These are phyloP conservation scores for Zaprionus taronus DNA, from an alignment of 1,140 invertebrate genomes.

Conservation along the genomic window DNA sequence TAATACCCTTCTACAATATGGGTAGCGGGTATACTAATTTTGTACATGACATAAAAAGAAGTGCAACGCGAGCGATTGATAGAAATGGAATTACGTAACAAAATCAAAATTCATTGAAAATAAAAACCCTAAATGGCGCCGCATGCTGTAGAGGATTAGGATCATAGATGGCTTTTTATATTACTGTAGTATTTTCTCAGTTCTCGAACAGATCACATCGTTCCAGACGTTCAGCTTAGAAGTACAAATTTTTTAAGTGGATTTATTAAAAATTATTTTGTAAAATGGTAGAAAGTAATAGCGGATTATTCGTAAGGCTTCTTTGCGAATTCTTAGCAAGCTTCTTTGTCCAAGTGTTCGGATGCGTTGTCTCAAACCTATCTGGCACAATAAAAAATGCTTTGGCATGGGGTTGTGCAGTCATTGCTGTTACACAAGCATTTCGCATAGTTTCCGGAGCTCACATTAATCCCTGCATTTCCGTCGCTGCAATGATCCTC, in stretches of 20 bases:
- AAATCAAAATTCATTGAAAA: too few relatives aligned
- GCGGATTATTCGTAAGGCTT: too few relatives aligned
- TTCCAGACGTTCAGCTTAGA: background rate
- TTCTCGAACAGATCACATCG: background rate
- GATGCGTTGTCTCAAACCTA: background rate
- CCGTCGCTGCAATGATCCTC: conserved; percentile 34
- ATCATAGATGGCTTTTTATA: background rate
- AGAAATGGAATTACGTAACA: too few relatives aligned
- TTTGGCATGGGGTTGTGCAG: conserved; percentile 22
- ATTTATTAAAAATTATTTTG: too few relatives aligned
- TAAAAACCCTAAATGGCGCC: too few relatives aligned
- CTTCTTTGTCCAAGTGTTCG: too few relatives aligned
- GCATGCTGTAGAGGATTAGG: background rate
- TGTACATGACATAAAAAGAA: too few relatives aligned
- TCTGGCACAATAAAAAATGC: background rate
- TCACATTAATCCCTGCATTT: conserved; percentile 36
- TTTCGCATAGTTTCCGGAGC: conserved; percentile 39
- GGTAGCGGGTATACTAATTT: too few relatives aligned
- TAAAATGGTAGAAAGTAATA: too few relatives aligned
- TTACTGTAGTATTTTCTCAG: background rate
- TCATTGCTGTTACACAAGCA: conserved; percentile 22
- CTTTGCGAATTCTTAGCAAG: too few relatives aligned
- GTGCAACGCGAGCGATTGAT: too few relatives aligned
- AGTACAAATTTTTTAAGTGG: background rate
- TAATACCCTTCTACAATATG: too few relatives aligned